A percentile compares a stretch with the other conserved stretches of the same genome.
These are phyloP conservation scores for Drosophila bifasciata DNA, from an alignment of 1,140 invertebrate species.

Conservation along the genomic window DNA sequence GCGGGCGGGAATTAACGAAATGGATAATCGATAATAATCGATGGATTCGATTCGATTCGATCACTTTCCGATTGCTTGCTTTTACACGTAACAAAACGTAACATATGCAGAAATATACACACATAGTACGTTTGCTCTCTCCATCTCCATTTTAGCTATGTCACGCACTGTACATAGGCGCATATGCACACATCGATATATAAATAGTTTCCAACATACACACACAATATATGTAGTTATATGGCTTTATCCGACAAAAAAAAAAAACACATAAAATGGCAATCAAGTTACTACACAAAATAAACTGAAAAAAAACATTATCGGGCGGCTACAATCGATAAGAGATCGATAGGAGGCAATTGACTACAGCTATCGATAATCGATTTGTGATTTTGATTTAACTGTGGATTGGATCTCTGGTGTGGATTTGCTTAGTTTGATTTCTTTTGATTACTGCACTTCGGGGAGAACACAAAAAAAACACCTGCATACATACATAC, in stretches of 20 bases:
- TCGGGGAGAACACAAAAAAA: slow-evolving; percentile 1
- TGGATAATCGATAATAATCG: background rate
- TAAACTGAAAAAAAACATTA: slow-evolving; percentile 7
- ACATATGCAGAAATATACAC: slow-evolving; percentile 3
- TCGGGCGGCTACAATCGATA: slow-evolving; percentile 3
- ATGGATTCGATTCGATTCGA: slow-evolving; percentile 26
- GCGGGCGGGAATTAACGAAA: no score
- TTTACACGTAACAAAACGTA: slow-evolving; percentile 29
- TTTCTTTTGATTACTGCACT: slow-evolving; percentile 26
- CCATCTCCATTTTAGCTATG: no score
- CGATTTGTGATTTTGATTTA: no score
- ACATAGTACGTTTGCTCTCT: background rate
- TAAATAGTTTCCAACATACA: background rate
- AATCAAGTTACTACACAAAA: slow-evolving; percentile 48
- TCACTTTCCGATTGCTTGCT: slow-evolving; percentile 13
- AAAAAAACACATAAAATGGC: slow-evolving; percentile 45
- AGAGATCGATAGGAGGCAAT: slow-evolving; percentile 5
- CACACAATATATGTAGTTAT: slow-evolving; percentile 1
- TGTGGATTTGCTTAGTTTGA: background rate
- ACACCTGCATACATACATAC: background rate
- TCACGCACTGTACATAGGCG: background rate
- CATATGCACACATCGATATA: background rate
- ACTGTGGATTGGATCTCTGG: no score
- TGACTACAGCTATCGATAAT: background rate
- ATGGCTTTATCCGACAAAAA: slow-evolving; percentile 29